Percentiles rank a stretch among this genome's conserved stretches.
phyloP scores from a whole-genome alignment of 2,888 invertebrate genomes.

The Acleris cristana region DNA sequence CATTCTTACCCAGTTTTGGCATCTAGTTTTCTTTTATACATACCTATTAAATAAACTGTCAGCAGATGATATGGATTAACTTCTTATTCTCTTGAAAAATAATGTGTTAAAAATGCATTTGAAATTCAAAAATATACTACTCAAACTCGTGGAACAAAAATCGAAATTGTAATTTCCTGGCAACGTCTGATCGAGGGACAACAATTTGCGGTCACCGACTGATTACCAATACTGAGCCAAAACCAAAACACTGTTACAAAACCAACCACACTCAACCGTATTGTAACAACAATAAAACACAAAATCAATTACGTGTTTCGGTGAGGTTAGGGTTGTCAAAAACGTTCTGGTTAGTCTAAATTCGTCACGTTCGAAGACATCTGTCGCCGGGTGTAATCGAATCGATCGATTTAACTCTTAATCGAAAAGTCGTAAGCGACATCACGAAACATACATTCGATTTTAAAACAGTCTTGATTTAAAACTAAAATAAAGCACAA shows the following conservation, averaged over 20 bases:
- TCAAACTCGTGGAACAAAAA: slow-evolving; percentile 75
- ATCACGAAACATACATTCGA: neutral
- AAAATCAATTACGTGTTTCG: slow-evolving; percentile 37
- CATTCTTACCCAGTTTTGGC: too few species aligned
- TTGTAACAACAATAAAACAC: slow-evolving; percentile 27
- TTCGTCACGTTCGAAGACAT: slow-evolving; percentile 83
- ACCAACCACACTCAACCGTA: slow-evolving; percentile 47
- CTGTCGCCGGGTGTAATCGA: slow-evolving; percentile 81
- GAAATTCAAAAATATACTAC: slow-evolving; percentile 52
- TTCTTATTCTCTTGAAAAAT: too few species aligned
- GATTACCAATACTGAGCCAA: slow-evolving; percentile 76
- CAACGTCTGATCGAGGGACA: slow-evolving; percentile 81
- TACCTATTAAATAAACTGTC: too few species aligned
- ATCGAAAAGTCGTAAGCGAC: slow-evolving; percentile 21
- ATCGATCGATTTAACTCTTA: slow-evolving; percentile 32
- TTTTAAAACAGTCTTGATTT: neutral
- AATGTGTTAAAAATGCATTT: slow-evolving; percentile 21
- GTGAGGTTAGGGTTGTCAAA: slow-evolving; percentile 51
- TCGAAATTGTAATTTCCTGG: slow-evolving; percentile 82
- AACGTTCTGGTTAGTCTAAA: slow-evolving; percentile 69
- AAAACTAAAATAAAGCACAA: neutral
- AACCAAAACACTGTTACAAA: slow-evolving; percentile 58
- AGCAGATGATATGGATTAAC: too few species aligned
- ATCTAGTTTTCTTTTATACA: too few species aligned
- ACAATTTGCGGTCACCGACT: slow-evolving; percentile 83